These are phyloP conservation scores for Chaetodon trifasciatus DNA, from an alignment of 2,797 vertebrate genomes.

Conservation along the genomic window DNA sequence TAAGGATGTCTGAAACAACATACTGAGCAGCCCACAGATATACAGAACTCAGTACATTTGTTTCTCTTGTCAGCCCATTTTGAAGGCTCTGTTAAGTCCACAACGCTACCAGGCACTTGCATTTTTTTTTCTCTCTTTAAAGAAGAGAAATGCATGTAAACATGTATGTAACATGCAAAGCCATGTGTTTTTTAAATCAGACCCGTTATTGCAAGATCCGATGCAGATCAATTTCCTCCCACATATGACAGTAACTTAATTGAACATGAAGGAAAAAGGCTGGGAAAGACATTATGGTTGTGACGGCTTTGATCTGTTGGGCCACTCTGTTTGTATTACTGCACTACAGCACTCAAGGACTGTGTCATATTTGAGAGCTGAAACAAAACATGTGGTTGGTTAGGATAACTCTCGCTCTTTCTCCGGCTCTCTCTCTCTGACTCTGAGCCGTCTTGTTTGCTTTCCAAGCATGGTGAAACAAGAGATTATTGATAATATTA, in stretches of 20 bases:
- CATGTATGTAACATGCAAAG: slow-evolving; percentile 55
- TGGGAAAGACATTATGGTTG: slow-evolving; percentile 76
- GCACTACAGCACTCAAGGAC: slow-evolving; percentile 57
- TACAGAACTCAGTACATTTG: too few species aligned
- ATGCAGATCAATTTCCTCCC: slow-evolving; percentile 64
- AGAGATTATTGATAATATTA: slow-evolving; percentile 49
- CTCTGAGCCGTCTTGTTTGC: slow-evolving; percentile 37
- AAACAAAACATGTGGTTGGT: slow-evolving; percentile 78
- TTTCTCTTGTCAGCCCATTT: too few species aligned
- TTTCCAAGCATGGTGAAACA: slow-evolving; percentile 53
- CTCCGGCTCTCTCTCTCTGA: slow-evolving; percentile 19
- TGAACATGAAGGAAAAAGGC: slow-evolving; percentile 71
- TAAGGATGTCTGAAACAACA: slow-evolving; percentile 35
- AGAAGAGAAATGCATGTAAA: slow-evolving; percentile 50
- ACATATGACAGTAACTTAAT: slow-evolving; percentile 76
- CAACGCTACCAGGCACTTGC: too few species aligned
- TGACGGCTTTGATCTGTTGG: slow-evolving; percentile 77
- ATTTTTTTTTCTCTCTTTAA: not conserved
- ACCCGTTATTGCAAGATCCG: slow-evolving; percentile 50
- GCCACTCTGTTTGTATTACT: slow-evolving; percentile 72
- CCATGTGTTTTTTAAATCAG: slow-evolving; percentile 65
- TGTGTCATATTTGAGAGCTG: slow-evolving; percentile 74
- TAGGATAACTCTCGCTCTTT: slow-evolving; percentile 49
- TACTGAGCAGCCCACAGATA: slow-evolving; percentile 11
- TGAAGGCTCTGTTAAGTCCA: too few species aligned